Evolutionary conservation across 2,113 vertebrate species (phyloP).

Genomic region (Toxotes jaculatrix): DNA sequence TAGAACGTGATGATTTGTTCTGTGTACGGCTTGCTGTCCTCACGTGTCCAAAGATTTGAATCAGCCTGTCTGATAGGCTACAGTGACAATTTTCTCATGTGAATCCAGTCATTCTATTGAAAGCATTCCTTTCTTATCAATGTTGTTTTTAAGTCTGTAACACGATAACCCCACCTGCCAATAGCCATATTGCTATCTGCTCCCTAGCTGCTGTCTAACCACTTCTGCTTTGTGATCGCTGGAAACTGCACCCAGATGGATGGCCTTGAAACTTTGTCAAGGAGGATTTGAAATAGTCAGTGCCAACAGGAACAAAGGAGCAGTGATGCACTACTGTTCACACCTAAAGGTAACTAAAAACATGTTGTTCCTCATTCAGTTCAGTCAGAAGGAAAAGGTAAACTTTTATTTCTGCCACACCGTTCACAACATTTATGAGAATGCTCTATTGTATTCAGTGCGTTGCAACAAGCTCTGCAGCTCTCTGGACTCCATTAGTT

Average conservation of each 20-base stretch:
- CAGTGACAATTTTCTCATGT: background rate
- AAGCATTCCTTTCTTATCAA: background rate
- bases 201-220: background rate
- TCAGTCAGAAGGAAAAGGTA: background rate
- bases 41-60: too few species aligned
- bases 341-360: background rate
- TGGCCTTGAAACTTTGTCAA: conserved; percentile 7
- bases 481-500: conserved; percentile 60
- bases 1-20: too few species aligned
- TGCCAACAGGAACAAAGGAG: conserved; percentile 1
- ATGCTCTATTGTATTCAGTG: background rate
- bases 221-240: background rate
- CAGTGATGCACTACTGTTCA: background rate
- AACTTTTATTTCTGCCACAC: conserved; percentile 7
- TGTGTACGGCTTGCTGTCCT: too few species aligned
- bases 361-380: conserved; percentile 1
- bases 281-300: background rate
- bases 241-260: background rate
- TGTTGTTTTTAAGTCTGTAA: background rate
- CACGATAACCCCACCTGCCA: background rate
- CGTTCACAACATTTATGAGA: conserved; percentile 32
- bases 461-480: conserved; percentile 19
- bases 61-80: background rate
- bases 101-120: background rate
- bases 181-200: background rate